Evolutionary conservation across 2,888 invertebrate genomes (phyloP), one percentile per base, ranked within the genome.

Genomic region (Dione juno): DNA sequence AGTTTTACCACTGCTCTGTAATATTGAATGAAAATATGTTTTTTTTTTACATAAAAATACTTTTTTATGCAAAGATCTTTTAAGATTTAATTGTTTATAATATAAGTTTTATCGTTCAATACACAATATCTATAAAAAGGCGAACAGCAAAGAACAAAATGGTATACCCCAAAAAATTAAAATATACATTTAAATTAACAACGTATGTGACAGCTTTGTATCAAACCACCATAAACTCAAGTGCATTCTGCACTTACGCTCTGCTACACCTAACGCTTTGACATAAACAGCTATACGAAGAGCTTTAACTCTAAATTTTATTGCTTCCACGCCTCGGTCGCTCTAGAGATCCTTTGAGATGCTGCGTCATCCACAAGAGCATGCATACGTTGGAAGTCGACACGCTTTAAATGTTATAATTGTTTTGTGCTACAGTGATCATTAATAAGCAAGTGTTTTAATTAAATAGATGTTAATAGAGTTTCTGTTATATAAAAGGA

Each of bases 241-340:
- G 41, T 40, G 21, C 41, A 21, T 59, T 59, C 16, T 16, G 40
- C 40, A 19, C 16, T 58, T 40, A 19, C 59, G 43, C 28, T 43
- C 21, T 43, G 21, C 41, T 41, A n/a, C 14, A 59, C 14, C 8
- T 59, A n/a, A n/a, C n/a, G 7, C 45, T 61, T 61, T 61, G 61
- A 61, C 43, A 45, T 28, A 28, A 61, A 45, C 59, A 28, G 59
- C 21, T 21, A 43, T 28, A 41, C 11, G 43, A 43, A 59, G n/a
- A 21, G 43, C 41, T 59, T 43, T 59, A 43, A 59, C 43, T 41
- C 14, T 43, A 59, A 59, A 59, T 59, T 59, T 59, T 43, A 61
- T 61, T 45, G 41, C 43, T 11, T 61, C n/a, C n/a, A n/a, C 57
- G 45, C 28, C 43, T 61, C 21, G 28, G 43, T 41, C 37, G 37